Base-by-base conservation (phyloP, 2,797 vertebrate species). In the Eulemur coronatus region DNA sequence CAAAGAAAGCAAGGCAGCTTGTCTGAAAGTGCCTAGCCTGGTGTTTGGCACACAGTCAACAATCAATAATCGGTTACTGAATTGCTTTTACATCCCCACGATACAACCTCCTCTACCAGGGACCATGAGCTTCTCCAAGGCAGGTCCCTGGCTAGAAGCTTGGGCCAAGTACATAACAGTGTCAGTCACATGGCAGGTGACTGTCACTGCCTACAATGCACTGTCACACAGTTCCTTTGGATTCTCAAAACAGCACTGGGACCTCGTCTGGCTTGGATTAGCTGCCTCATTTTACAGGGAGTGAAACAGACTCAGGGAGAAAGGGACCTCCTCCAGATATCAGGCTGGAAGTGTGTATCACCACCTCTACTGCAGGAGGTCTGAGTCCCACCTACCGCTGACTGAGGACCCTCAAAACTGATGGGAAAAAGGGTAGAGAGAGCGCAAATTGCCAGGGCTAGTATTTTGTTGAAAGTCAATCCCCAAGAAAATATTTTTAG, bases 51-150 rank as follows among this genome's bases (percentile, higher is more conserved):
- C 82, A 93, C 18, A 26, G 69, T 73, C 5, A 26, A 70, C 70
- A 95, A 96, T 97, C 95, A 70, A 72, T 96, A 95, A 73, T 35
- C 70, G 78, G 82, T 46, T 89, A 94, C 73, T 69, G 91, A 96
- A 89, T 59, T 69, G 38, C 86, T 93, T 92, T 63, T 84, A 75
- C 73, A 46, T 87, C 81, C 84, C 89, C 96, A 96, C 35, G 41
- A 91, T 91, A 87, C 93, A 91, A 69, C 82, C 86, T 87, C 50
- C 28, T 69, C 28, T 93, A 78, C 65, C 30, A 28, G 70, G 48
- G 86, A 87, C 90, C 41, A 72, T 7, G 63, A 91, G 87, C 50
- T 63, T 72, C 82, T 84, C 33, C 52, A 93, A 61, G 81, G 76
- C 86, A 93, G 72, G 41, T 57, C 90, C 76, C 82, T 67, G 63